Base-by-base conservation (phyloP, 1,140 invertebrate species). In the Caerostris darwini region DNA sequence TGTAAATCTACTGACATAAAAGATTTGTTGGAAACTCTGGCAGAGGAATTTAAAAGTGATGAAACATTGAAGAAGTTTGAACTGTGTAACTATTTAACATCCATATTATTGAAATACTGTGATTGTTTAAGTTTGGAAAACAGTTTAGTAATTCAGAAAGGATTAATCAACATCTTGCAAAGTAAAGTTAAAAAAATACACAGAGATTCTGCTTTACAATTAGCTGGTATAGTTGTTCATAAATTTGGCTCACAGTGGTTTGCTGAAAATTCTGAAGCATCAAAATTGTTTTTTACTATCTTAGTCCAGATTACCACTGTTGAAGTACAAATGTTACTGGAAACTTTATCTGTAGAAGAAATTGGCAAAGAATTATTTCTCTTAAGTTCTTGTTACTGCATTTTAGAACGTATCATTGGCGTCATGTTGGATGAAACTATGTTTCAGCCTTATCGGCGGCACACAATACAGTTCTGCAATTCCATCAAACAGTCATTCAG, bases 321-420 rank as follows among this genome's bases (percentile, higher is more conserved):
- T 95, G 98, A 99, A 97, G 97, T 99, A 3, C 97, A 98, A 95
- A 99, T 99, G 98, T 98, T 98, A 95, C 96, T 99, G 71, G 98
- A 99, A 95, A 98, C 98, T 94, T 97, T 97, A 95, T 95, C 95
- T 56, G 96, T 98, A 94, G 98, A 98, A 95, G 97, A 98, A 95
- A 97, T 98, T 7, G 97, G 97, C 95, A 96, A 96, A 54, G 97
- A 98, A 86, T 93, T 95, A 7, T 95, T 95, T 56, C 96, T 99
- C 19, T 96, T 99, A 3, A 97, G 97, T 50, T 97, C 98, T 69
- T 99, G 98, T 95, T 99, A 99, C 95, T 96, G 97, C 82, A 97
- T 99, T 61, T 96, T 99, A 61, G 98, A 99, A 96, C 96, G 97
- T 58, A 98, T 97, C 61, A 97, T 99, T 8, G 97, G 97, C 83